phyloP scores from a whole-genome alignment of 53 echinoderm and acorn worm species.

The Zoroaster sp. region DNA sequence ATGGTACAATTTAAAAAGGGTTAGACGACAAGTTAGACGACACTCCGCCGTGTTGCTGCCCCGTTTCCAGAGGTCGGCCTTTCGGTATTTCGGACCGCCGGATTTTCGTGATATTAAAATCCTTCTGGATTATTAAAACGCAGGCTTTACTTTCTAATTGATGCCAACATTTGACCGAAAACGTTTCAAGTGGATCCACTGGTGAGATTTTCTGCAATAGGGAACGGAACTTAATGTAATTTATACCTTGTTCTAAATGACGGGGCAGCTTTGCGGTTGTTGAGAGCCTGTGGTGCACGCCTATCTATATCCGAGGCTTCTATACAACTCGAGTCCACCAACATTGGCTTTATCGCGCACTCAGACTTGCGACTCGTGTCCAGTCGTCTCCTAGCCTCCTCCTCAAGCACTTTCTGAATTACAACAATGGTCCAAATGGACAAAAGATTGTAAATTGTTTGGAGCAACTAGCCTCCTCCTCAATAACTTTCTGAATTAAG shows the following conservation, averaged over 20 bases:
- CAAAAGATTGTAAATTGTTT: neutral
- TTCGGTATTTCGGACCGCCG: too few species aligned
- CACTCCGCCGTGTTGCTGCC: too few species aligned
- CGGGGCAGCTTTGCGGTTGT: neutral
- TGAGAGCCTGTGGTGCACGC: neutral
- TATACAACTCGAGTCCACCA: neutral
- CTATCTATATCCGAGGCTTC: slow-evolving; percentile 7
- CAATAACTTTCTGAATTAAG: neutral
- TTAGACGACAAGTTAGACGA: too few species aligned
- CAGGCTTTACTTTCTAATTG: too few species aligned
- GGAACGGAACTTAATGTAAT: neutral
- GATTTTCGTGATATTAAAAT: too few species aligned
- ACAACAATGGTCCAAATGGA: neutral
- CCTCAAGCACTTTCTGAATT: slow-evolving; percentile 44
- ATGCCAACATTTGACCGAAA: too few species aligned
- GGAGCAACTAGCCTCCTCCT: neutral
- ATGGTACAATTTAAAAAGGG: too few species aligned
- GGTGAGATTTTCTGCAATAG: too few species aligned
- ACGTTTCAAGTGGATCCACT: neutral
- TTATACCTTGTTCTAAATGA: neutral
- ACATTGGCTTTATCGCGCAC: neutral
- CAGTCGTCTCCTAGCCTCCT: slow-evolving; percentile 54
- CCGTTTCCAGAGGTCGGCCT: too few species aligned
- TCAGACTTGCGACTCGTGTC: neutral
- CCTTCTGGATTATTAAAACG: too few species aligned